Evolutionary conservation across 2,797 vertebrate species (phyloP).

Genomic region (Lithobates pipiens): DNA sequence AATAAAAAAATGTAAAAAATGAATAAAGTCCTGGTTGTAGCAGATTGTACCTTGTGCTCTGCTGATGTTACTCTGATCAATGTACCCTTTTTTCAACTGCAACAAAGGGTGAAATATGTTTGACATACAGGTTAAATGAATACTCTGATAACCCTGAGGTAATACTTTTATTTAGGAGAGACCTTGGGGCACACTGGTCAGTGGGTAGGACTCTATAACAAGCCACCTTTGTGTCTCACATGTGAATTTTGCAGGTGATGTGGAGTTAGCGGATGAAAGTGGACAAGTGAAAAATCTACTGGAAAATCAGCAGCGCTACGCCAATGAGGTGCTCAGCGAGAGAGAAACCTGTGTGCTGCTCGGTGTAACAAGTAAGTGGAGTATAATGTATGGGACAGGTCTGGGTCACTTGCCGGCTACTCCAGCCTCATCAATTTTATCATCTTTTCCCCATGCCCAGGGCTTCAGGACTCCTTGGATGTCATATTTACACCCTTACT

Average conservation of each 20-base stretch:
- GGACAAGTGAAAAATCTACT: constrained; percentile 64
- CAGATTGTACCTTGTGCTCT: too few species aligned
- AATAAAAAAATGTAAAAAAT: too few species aligned
- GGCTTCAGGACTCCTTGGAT: constrained; percentile 34
- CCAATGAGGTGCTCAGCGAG: constrained; percentile 53
- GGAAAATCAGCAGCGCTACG: constrained; percentile 46
- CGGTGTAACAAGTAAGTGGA: constrained; percentile 50
- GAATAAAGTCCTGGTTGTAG: too few species aligned
- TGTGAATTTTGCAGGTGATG: constrained; percentile 60
- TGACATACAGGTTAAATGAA: too few species aligned
- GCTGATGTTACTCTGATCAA: too few species aligned
- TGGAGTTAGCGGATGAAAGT: constrained; percentile 62
- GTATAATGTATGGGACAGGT: background rate
- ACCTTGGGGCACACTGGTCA: too few species aligned
- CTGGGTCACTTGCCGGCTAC: background rate
- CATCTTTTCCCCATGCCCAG: constrained; percentile 35
- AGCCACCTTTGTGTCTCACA: background rate
- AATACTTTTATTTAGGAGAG: too few species aligned
- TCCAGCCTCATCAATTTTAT: background rate
- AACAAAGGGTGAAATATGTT: too few species aligned
- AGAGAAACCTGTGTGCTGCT: constrained; percentile 63
- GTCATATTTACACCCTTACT: constrained; percentile 54
- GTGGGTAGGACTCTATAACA: too few species aligned
- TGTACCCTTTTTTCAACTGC: too few species aligned
- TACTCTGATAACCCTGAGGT: too few species aligned